These are phyloP conservation scores for Caerostris extrusa DNA, from an alignment of 1,140 invertebrate genomes.

Conservation along the genomic window DNA sequence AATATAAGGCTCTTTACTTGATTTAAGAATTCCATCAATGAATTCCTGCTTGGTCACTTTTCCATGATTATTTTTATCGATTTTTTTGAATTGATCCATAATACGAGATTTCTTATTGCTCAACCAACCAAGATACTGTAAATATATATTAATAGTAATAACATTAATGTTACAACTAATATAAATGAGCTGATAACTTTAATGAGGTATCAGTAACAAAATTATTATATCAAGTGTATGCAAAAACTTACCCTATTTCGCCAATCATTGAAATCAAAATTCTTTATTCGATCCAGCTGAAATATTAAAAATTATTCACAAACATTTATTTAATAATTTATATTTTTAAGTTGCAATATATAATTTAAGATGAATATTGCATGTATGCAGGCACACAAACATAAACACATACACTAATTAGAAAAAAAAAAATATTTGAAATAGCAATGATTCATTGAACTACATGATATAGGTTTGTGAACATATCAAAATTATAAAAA, in stretches of 20 bases:
- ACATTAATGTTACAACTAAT: not conserved
- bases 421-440: no score
- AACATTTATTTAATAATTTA: not conserved
- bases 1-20: constrained; percentile 86
- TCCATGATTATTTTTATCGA: constrained; percentile 98
- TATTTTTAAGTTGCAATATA: no score
- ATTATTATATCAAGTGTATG: not conserved
- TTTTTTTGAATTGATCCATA: constrained; percentile 98
- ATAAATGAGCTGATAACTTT: not conserved
- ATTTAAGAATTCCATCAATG: constrained; percentile 98
- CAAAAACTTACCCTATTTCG: constrained; percentile 86
- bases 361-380: no score
- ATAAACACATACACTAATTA: no score
- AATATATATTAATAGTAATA: not conserved
- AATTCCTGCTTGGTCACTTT: constrained; percentile 97
- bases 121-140: constrained; percentile 97
- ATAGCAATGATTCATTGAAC: no score
- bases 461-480: no score
- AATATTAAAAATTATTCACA: not conserved
- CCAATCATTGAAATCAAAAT: constrained; percentile 99
- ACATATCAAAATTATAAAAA: no score
- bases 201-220: not conserved
- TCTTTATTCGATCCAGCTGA: constrained; percentile 92
- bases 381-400: no score
- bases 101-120: constrained; percentile 99